phyloP scores from a whole-genome alignment of 1,140 invertebrate species.

The Drosophila watanabei region DNA sequence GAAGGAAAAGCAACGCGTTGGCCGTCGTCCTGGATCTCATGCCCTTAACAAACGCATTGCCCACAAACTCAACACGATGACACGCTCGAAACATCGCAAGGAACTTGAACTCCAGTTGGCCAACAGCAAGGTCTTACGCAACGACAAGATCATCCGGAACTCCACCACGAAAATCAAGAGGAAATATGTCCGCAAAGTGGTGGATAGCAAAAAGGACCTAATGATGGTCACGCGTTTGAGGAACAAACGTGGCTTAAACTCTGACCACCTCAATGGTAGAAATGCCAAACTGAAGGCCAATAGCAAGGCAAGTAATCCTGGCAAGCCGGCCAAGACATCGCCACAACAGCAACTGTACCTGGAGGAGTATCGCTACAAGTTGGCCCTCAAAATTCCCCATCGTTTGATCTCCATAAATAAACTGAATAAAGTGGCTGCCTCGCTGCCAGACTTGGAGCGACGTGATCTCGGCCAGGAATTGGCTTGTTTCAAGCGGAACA shows the following conservation, averaged over 20 bases:
- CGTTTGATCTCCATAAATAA: slow-evolving; percentile 91
- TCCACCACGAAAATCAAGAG: slow-evolving; percentile 79
- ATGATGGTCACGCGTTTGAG: slow-evolving; percentile 64
- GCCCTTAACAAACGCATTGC: slow-evolving; percentile 55
- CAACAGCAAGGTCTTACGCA: slow-evolving; percentile 83
- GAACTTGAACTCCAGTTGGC: slow-evolving; percentile 81
- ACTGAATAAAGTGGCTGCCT: slow-evolving; percentile 88
- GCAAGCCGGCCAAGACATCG: slow-evolving; percentile 40
- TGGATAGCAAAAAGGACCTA: slow-evolving; percentile 66
- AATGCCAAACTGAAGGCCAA: slow-evolving; percentile 43
- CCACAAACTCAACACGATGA: slow-evolving; percentile 80
- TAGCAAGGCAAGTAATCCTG: background rate
- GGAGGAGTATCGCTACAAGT: slow-evolving; percentile 92
- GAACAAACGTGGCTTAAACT: slow-evolving; percentile 51
- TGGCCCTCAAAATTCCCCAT: slow-evolving; percentile 91
- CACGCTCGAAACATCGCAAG: slow-evolving; percentile 79
- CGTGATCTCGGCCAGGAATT: slow-evolving; percentile 57
- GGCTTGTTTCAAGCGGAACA: slow-evolving; percentile 49
- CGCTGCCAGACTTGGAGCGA: slow-evolving; percentile 90
- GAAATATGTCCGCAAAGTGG: slow-evolving; percentile 76
- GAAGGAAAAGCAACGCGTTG: slow-evolving; percentile 26
- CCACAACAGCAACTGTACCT: slow-evolving; percentile 66
- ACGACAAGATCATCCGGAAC: slow-evolving; percentile 82
- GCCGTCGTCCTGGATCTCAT: slow-evolving; percentile 5
- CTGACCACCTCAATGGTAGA: slow-evolving; percentile 52